These are phyloP conservation scores for Xyrichtys novacula DNA, from an alignment of 2,797 vertebrate genomes.

Conservation along the genomic window DNA sequence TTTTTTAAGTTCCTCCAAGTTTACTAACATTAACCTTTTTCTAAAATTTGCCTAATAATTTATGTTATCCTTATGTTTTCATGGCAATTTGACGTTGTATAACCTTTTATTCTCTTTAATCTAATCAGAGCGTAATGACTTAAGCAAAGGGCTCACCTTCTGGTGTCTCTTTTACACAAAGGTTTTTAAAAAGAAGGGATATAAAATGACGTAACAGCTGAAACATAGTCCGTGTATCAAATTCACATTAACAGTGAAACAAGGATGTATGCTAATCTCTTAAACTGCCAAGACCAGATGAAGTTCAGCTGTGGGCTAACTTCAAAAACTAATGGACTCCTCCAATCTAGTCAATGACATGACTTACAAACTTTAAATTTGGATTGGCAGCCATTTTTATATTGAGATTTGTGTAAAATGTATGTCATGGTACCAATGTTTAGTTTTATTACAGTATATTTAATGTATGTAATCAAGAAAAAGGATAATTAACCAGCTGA, in stretches of 20 bases:
- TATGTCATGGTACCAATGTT: too few species aligned
- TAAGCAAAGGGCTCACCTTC: background rate
- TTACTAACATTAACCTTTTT: background rate
- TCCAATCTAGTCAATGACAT: conserved; percentile 8
- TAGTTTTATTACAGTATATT: too few species aligned
- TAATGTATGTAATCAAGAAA: too few species aligned
- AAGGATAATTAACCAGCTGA: too few species aligned
- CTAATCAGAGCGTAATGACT: conserved; percentile 16
- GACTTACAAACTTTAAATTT: background rate
- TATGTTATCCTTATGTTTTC: background rate
- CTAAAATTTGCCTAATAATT: background rate
- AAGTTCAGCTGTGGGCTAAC: conserved; percentile 5
- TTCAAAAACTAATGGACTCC: conserved; percentile 5
- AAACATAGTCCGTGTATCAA: conserved; percentile 47
- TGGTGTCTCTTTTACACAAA: conserved; percentile 3
- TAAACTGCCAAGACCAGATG: conserved; percentile 24
- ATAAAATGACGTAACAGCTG: conserved; percentile 34
- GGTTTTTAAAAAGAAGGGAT: conserved; percentile 26
- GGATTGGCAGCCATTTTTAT: background rate
- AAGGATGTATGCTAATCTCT: conserved; percentile 53
- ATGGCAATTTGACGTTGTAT: background rate
- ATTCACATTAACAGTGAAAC: conserved; percentile 34
- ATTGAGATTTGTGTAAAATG: background rate
- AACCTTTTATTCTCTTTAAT: background rate
- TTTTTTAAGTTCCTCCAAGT: background rate